Conservation (phyloP, 2,113 vertebrate genomes). For the Microcebus ravelobensis region DNA sequence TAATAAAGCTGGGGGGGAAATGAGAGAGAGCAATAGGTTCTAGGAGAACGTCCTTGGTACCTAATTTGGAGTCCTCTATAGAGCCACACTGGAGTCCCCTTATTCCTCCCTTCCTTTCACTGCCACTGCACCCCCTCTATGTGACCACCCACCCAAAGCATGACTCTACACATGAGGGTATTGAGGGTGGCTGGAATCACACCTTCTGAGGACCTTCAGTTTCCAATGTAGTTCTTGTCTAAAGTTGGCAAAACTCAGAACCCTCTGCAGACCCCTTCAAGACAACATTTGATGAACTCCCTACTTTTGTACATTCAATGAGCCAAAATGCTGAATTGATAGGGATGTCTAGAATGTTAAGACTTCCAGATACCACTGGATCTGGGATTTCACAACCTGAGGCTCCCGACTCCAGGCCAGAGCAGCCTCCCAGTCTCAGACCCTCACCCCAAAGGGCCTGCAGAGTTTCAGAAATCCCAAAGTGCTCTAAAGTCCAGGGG, state of each 20-base stretch:
- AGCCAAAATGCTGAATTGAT: not conserved
- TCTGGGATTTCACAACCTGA: not conserved
- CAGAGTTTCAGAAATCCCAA: not conserved
- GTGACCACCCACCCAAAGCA: not conserved
- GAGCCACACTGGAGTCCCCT: too few species aligned
- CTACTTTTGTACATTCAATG: not conserved
- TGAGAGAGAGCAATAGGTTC: not conserved
- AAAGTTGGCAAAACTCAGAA: not conserved
- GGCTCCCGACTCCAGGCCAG: not conserved
- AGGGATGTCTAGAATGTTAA: not conserved
- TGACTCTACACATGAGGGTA: not conserved
- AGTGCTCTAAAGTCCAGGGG: not conserved
- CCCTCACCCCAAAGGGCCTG: not conserved
- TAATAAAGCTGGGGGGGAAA: not conserved
- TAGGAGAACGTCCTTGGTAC: not conserved
- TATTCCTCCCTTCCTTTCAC: not conserved
- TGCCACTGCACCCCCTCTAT: not conserved
- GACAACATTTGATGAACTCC: not conserved
- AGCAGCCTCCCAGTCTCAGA: not conserved
- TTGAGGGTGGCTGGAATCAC: not conserved
- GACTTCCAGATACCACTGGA: not conserved
- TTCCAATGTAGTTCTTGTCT: not conserved
- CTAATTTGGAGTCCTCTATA: not conserved
- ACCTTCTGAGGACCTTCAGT: not conserved
- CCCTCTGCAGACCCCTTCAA: not conserved